Evolutionary conservation across 1,140 invertebrate genomes (phyloP), one percentile per base, ranked within the genome.

Genomic region (Pentalonia nigronervosa): DNA sequence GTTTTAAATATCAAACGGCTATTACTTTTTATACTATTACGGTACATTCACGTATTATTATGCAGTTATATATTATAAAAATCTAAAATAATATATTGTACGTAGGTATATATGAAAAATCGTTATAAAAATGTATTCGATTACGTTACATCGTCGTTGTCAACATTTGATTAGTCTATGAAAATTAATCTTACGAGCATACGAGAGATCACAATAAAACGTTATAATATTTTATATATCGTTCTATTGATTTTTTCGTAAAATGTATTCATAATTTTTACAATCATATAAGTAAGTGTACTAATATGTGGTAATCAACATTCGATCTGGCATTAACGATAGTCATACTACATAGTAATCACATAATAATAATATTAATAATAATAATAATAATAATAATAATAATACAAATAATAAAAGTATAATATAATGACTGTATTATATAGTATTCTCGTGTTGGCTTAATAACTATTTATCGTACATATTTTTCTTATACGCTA

Each of bases 341-440:
- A 76, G 30, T 76, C 45, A 45, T 47, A 21, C 14, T 83, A 67
- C 2, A 41, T 4, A 41, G 41, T 14, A 67, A 67, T 56, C 25
- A 7, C 48, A 87, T 87, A 47, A 50, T 41, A 88, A 88, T 90
- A 90, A 89, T 89, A 89, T 53, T n/a, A n/a, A n/a, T n/a, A n/a
- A 41, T 41, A 41, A 41, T 36, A 41, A 56, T 36, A 88, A 90
- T 90, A 90, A 60, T 76, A 50, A 91, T 91, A 76, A 91, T 91
- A 81, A 81, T 50, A 91, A 91, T 81, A 91, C 20, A 81, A 60
- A 91, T 91, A 83, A 92, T 92, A 92, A 92, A 34, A 48, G 48
- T 92, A 50, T 83, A 81, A 92, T 92, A 92, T 92, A 92, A 92
- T 92, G 90, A 92, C 90, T 92, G 30, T 92, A 81, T 83, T 92